Evolutionary conservation across 2,888 invertebrate species (phyloP), one percentile per base, ranked within the genome.

Genomic region (Lissocephala sabroskyi): DNA sequence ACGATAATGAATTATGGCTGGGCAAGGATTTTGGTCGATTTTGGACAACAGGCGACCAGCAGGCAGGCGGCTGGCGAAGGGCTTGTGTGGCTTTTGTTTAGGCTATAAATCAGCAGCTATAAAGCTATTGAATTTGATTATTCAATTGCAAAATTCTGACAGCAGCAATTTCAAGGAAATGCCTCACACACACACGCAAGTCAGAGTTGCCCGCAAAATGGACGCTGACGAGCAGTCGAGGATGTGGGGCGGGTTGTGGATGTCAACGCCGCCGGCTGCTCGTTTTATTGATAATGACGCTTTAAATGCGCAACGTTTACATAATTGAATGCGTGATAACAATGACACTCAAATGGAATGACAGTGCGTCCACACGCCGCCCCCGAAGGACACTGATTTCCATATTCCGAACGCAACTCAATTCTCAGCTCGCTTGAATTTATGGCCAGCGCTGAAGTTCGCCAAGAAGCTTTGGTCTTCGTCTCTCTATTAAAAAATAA

Each of bases 401-500:
- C 23, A 3, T 23, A 23, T 23, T 23, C 23, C 4, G 23, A 23
- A 23, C 4, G 7, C 4, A 23, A 23, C 7, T 23, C 4, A 7
- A 5, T 23, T 23, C 23, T 23, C 23, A n/a, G n/a, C n/a, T 23
- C 4, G 23, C 23, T 23, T 23, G n/a, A 56, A 59, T 66, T 59
- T 65, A 63, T 70, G 66, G 30, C n/a, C 17, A 41, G 35, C 23
- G 26, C 28, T 32, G 37, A 45, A 36, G 23, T 28, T 23, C 7
- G 29, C 19, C 13, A 33, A 32, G 6, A 11, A 2, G 26, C 4
- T 23, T 23, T 7, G 4, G 56, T 62, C 56, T 65, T 61, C 63
- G 58, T 51, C 58, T 71, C 75, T 75, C 64, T 70, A 70, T 70
- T 70, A 70, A 70, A n/a, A 75, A 58, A 70, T 70, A 71, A 70